Base-by-base conservation (phyloP, 2,888 invertebrate genomes). In the Nudaria mundana region DNA sequence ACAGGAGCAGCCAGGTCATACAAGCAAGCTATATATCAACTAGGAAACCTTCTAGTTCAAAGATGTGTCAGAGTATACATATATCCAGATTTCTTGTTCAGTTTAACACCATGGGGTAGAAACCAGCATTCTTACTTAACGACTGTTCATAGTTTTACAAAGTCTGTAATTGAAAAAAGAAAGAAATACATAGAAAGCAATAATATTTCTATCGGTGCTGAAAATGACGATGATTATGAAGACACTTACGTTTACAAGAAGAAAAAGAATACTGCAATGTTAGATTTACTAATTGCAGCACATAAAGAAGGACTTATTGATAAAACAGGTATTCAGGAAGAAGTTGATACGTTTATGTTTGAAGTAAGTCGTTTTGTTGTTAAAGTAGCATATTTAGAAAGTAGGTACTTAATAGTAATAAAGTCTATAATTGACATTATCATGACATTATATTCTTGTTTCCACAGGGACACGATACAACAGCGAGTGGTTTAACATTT, bases 291-390 rank as follows among this genome's bases (percentile, higher is more conserved):
- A 2, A 58, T 93, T 14, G 82, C 90, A 31, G 81, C 89, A 6
- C 86, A 81, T 42, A 80, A 86, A 26, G 84, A 90, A 40, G 90
- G 89, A 1, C 79, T 76, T 2, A 68, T 93, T 20, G 86, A 86
- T 10, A 85, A 90, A 52, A 61, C 84, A 10, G 91, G 92, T 38
- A 90, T 93, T 39, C 80, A 91, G 34, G 91, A 92, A 62, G 92
- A 93, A 74, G 91, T 93, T 0, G 91, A 93, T 48, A 93, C 93
- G 0, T 92, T 93, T 52, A 91, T 93, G 90, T 93, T 93, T 71
- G 92, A 90, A 63, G 91, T 91, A 20, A 2, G 40, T 30, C n/a
- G n/a, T n/a, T n/a, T n/a, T n/a, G n/a, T n/a, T n/a, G n/a, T n/a
- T n/a, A n/a, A n/a, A n/a, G n/a, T n/a, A n/a, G n/a, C n/a, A n/a